These are phyloP conservation scores for Oconnorella tubifera DNA, from an alignment of 2,888 invertebrate genomes.

Conservation along the genomic window DNA sequence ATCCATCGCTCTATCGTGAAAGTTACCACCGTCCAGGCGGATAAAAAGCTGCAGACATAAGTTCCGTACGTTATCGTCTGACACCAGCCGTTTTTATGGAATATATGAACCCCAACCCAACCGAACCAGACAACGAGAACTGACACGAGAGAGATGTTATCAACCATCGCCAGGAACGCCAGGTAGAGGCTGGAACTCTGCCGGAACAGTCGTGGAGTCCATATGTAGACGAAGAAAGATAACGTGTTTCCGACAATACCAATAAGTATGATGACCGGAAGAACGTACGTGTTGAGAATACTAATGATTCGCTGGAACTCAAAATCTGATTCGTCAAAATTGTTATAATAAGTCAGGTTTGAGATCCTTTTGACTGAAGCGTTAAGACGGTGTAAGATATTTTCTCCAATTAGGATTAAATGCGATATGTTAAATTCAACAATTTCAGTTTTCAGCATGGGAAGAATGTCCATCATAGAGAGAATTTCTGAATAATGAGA, in stretches of 20 bases:
- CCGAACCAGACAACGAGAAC: conserved; percentile 59
- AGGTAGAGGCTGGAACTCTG: conserved; percentile 76
- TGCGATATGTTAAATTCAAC: conserved; percentile 6
- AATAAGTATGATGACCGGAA: conserved; percentile 67
- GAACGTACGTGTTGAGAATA: conserved; percentile 43
- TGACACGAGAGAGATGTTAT: conserved; percentile 71
- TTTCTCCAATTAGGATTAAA: conserved; percentile 1
- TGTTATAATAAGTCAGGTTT: background rate
- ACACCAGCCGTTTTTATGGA: conserved; percentile 63
- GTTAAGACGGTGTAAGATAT: background rate
- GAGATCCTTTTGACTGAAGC: background rate
- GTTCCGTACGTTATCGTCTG: conserved; percentile 71
- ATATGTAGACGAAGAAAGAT: conserved; percentile 71
- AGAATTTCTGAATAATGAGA: too few relatives aligned
- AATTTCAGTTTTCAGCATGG: background rate
- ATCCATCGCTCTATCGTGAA: conserved; percentile 35
- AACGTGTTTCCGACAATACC: conserved; percentile 73
- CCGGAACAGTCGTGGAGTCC: conserved; percentile 65
- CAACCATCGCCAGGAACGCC: conserved; percentile 72
- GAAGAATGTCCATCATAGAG: conserved; percentile 3
- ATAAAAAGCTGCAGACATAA: conserved; percentile 41
- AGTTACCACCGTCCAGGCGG: conserved; percentile 34
- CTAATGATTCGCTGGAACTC: conserved; percentile 20
- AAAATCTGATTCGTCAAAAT: conserved; percentile 8
- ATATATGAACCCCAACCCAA: conserved; percentile 40